Base-by-base conservation (phyloP, 2,888 invertebrate species). In the Cephus rjabovi region DNA sequence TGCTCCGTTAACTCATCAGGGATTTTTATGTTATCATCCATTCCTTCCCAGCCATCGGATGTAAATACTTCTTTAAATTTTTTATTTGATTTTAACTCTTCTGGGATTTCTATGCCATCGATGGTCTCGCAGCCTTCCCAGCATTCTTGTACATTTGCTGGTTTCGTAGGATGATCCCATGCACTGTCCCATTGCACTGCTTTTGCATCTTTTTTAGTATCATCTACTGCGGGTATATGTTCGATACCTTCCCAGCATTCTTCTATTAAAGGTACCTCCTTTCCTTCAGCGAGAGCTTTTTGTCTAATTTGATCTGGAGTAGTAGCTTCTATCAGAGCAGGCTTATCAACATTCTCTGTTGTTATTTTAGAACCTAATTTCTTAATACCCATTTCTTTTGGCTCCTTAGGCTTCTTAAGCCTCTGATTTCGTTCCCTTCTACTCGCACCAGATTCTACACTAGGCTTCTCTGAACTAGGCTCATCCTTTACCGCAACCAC, bases 31-130 rank as follows among this genome's bases (percentile, higher is more conserved):
- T 89, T 87, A 70, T 87, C 86, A 40, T 87, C 89, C 68, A 91
- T 83, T 77, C 86, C 87, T 79, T 91, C 91, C 92, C 92, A 93
- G 71, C 92, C 92, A 83, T 92, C 92, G 11, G 90, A 89, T 77
- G 86, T 87, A 79, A 83, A 90, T 73, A 90, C 81, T 76, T 90
- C 91, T 78, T 89, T 89, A 78, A 90, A 90, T 79, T 88, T 90
- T 79, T 89, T 90, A 78, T 89, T 86, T 0, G 89, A 91, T 76
- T 84, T 89, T 79, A 90, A 79, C 82, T 90, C 91, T 69, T 87
- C 89, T 0, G 90, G 89, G 83, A 87, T 86, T 69, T 84, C 83
- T 83, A 84, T 81, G 75, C 86, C 85, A 4, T 82, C 82, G 9
- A 78, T 80, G 12, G 83, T 77, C 23, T 56, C 56, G 9, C 56